These are phyloP conservation scores for Strigamia maritima DNA, from an alignment of 2,888 invertebrate genomes.

Conservation along the genomic window DNA sequence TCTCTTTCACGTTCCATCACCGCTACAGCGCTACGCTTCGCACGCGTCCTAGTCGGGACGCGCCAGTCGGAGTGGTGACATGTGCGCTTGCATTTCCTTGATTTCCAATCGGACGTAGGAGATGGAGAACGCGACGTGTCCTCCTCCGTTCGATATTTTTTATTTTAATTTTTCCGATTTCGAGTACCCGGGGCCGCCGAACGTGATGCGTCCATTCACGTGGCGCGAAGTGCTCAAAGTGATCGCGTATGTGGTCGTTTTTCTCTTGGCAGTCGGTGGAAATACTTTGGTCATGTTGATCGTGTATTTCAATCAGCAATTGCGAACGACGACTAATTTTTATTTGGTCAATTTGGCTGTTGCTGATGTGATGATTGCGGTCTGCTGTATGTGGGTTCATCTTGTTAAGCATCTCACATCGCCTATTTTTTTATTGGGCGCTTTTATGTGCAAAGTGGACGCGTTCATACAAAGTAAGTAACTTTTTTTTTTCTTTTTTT, in stretches of 20 bases:
- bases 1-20: neutral
- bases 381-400: slow-evolving; percentile 50
- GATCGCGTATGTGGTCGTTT: slow-evolving; percentile 45
- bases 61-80: neutral
- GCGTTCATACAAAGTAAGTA: slow-evolving; percentile 49
- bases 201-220: neutral
- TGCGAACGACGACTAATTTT: slow-evolving; percentile 58
- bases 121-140: slow-evolving; percentile 31
- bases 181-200: slow-evolving; percentile 39
- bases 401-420: slow-evolving; percentile 47
- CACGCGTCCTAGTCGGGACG: neutral
- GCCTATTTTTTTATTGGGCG: slow-evolving; percentile 47
- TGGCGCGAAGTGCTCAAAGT: slow-evolving; percentile 45
- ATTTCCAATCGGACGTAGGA: neutral
- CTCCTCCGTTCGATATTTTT: neutral
- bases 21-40: neutral
- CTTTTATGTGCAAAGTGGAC: slow-evolving; percentile 48
- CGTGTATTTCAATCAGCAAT: slow-evolving; percentile 54
- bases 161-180: slow-evolving; percentile 41
- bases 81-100: neutral
- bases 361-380: slow-evolving; percentile 60
- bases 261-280: slow-evolving; percentile 54
- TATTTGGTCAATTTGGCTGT: slow-evolving; percentile 65
- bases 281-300: slow-evolving; percentile 58
- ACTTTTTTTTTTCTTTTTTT: neutral